Evolutionary conservation across 2,113 vertebrate genomes (phyloP), one percentile per base, ranked within the genome.

Genomic region (Lamprologus speciosus): DNA sequence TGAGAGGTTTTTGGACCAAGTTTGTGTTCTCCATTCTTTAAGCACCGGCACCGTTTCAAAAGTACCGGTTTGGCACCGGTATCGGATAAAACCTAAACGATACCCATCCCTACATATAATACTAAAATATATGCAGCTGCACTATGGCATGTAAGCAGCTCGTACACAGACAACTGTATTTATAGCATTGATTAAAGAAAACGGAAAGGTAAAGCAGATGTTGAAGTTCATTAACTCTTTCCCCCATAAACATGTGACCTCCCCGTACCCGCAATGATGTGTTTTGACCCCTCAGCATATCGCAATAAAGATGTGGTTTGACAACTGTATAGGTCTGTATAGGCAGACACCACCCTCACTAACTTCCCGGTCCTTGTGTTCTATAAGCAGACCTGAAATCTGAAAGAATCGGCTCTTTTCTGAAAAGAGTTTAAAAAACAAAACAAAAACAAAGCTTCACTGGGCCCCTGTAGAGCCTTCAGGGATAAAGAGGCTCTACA

Each of bases 261-360:
- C 10, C 60, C 19, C 1, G 2, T 65, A 65, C 31, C 31, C 1
- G 0, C 17, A 37, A 65, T 65, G 33, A 37, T 0, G 4, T 13
- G 60, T 65, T 65, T 65, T 37, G 0, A 65, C 17, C 17, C 6
- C 60, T 37, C 60, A 37, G 1, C 0, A 37, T 35, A 65, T 65
- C 17, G 0, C 33, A 65, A 5, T 65, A 21, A 65, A 2, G 60
- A 65, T 13, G 19, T 65, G 60, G 17, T 12, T 0, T 65, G 10
- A 9, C 55, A 16, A 16, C 55, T 58, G 55, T 9, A 28, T 57
- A 57, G 23, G 54, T 13, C 55, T 28, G 12, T 14, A 57, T 4
- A 28, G 55, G 55, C 23, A 28, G 7, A 57, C 13, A 57, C 55
- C 23, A 57, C 23, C 23, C 13, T 16, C 55, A 58, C 55, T 28